A percentile compares a stretch with the other conserved stretches of the same genome.
phyloP scores from a whole-genome alignment of 2,113 vertebrate genomes.

The Dipodomys merriami region DNA sequence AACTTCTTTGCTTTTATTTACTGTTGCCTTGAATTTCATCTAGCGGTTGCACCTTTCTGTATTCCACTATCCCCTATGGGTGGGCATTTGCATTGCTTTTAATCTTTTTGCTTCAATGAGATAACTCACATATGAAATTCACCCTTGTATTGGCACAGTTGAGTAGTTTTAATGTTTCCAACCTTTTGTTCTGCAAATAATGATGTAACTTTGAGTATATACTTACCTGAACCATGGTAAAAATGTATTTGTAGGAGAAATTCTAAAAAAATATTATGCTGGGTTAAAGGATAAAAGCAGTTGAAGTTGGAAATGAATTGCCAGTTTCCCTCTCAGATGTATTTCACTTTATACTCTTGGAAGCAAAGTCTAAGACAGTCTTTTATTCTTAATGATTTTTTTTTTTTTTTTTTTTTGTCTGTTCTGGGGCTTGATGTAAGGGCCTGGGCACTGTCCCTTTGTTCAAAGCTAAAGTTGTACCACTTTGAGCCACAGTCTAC shows the following conservation, averaged over 20 bases:
- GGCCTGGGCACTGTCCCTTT: no score
- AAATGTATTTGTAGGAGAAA: not conserved
- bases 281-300: not conserved
- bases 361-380: not conserved
- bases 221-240: not conserved
- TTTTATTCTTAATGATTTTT: not conserved
- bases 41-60: not conserved
- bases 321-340: fast-evolving
- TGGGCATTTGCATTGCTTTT: not conserved
- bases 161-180: not conserved
- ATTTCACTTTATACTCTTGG: not conserved
- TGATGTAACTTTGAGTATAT: not conserved
- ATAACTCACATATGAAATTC: not conserved
- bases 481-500: no score
- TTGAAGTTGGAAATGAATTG: conserved; percentile 8
- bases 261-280: not conserved
- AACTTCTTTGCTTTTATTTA: not conserved
- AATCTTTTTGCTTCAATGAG: not conserved
- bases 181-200: not conserved
- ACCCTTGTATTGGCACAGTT: not conserved
- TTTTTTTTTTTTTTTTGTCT: not conserved
- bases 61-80: not conserved
- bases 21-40: not conserved
- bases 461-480: no score
- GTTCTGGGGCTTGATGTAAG: no score